Base-by-base conservation (phyloP, 2,888 invertebrate species). In the Dastarcus helophoroides region DNA sequence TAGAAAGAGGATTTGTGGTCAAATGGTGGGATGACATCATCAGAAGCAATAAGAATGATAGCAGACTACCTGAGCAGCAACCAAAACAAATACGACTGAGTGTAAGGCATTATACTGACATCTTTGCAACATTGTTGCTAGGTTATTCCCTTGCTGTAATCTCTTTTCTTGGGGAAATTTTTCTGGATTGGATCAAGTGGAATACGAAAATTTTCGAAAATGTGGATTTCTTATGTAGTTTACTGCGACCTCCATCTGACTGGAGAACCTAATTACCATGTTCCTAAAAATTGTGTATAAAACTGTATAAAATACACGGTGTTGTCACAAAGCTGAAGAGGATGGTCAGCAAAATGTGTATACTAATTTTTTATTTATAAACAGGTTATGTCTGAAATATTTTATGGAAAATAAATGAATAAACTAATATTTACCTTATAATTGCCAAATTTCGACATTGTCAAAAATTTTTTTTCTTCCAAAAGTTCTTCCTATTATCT, bases 11-110 rank as follows among this genome's bases (percentile, higher is more conserved):
- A 7, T 17, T 17, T 6, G 19, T 17, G 6, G 19, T 17, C 19
- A 17, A 17, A 17, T 17, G 19, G 19, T 17, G 19, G 19, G n/a
- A 17, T 7, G 19, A 17, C 6, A 17, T 17, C n/a, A 17, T 17
- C 6, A n/a, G n/a, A 17, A 6, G n/a, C 19, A 17, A 17, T 17
- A 17, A n/a, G 19, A 17, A 17, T 17, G n/a, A 17, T n/a, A 17
- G 19, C 19, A 17, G 6, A 17, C n/a, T 17, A 17, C 19, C 19
- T 7, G n/a, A n/a, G 6, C 19, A 6, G 6, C 6, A 17, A 17
- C 6, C 19, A 17, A n/a, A 17, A 17, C 19, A 17, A n/a, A 17
- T 17, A 17, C 6, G 6, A n/a, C 19, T 17, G 19, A 17, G 6
- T n/a, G n/a, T 17, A 17, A 7, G 6, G n/a, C 19, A 17, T 17